A percentile compares a stretch with the other conserved stretches of the same genome.
phyloP scores from a whole-genome alignment of 2,113 vertebrate genomes.

The Tragelaphus buxtoni region DNA sequence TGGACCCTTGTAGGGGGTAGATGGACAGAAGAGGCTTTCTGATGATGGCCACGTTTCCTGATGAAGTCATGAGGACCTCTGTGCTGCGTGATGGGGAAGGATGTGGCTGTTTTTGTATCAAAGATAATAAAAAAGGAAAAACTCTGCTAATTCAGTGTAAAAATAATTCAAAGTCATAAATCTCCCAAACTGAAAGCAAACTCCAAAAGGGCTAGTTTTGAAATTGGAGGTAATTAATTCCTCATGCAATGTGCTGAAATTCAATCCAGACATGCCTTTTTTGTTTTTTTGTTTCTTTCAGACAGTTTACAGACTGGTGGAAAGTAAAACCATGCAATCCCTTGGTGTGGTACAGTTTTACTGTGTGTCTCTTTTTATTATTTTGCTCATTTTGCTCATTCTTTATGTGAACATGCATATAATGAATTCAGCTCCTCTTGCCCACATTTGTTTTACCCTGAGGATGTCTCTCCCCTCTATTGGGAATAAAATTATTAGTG shows the following conservation, averaged over 20 bases:
- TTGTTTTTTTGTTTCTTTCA: not conserved
- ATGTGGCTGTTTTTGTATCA: not conserved
- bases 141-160: not conserved
- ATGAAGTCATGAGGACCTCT: not conserved
- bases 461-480: not conserved
- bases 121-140: not conserved
- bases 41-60: not conserved
- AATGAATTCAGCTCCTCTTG: conserved; percentile 33
- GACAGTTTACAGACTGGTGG: conserved; percentile 50
- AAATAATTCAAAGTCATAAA: conserved; percentile 40
- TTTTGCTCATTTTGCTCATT: conserved; percentile 43
- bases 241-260: conserved; percentile 54
- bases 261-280: conserved; percentile 42
- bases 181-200: conserved; percentile 45
- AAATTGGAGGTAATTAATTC: conserved; percentile 68
- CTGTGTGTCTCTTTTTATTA: conserved; percentile 49
- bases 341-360: conserved; percentile 29
- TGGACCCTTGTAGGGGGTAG: not conserved
- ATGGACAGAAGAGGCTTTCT: not conserved
- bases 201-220: conserved; percentile 42
- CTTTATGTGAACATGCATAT: conserved; percentile 32
- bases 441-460: not conserved
- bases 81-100: not conserved
- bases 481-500: not conserved
- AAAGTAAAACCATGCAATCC: conserved; percentile 44